A percentile compares a stretch with the other conserved stretches of the same genome.
Evolutionary conservation across 2,113 vertebrate species (phyloP).

Genomic region (Gallinago media): DNA sequence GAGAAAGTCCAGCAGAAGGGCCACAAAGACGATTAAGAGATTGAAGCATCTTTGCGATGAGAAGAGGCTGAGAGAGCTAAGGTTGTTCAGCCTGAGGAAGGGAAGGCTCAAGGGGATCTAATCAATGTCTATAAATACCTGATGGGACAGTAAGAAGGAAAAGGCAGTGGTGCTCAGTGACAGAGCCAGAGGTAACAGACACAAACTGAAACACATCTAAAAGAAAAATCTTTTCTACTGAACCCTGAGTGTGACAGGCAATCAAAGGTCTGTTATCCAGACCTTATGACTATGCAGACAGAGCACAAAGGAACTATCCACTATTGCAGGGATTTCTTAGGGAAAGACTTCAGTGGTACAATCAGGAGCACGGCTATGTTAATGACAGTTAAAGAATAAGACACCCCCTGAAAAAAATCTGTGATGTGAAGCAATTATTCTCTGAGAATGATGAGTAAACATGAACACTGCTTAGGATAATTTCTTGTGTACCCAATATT

Average conservation of each 20-base stretch:
- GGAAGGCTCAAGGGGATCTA: background rate
- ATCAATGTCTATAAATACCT: background rate
- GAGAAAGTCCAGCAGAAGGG: background rate
- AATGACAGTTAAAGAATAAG: background rate
- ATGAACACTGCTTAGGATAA: background rate
- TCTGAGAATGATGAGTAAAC: background rate
- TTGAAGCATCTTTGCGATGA: background rate
- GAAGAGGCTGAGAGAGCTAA: background rate
- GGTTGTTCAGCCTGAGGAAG: background rate
- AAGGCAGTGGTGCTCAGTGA: background rate
- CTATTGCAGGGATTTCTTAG: background rate
- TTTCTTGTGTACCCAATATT: background rate
- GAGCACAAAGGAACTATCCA: background rate
- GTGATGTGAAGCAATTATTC: background rate
- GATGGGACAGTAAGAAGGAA: background rate
- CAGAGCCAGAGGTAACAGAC: background rate
- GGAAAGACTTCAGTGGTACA: background rate
- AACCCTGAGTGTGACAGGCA: background rate
- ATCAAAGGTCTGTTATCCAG: background rate
- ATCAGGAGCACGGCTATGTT: background rate
- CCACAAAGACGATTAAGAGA: background rate
- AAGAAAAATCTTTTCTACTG: background rate
- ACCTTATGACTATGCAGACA: background rate
- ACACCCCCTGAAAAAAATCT: background rate
- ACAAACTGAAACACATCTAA: background rate